These are phyloP conservation scores for Corythaeola cristata DNA, from an alignment of 2,113 vertebrate genomes.

Conservation along the genomic window DNA sequence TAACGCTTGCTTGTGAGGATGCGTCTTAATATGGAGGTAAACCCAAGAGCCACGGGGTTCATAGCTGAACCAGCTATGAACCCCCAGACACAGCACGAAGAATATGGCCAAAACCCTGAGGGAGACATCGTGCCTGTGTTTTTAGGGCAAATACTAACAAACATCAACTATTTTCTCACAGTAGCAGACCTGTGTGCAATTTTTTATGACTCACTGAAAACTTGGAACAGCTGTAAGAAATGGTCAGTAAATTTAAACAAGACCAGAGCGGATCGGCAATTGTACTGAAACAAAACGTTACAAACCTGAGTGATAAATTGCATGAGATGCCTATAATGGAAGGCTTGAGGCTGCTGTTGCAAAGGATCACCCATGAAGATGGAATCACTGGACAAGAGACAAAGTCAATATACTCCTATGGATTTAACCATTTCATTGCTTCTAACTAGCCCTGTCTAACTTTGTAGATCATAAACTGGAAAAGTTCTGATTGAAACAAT, in stretches of 20 bases:
- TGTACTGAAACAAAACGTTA: neutral
- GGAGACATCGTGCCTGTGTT: neutral
- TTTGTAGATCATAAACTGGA: neutral
- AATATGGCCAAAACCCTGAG: neutral
- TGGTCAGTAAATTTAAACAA: slow-evolving; percentile 11
- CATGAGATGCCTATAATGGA: neutral
- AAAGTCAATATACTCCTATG: neutral
- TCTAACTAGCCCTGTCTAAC: neutral
- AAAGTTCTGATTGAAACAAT: neutral
- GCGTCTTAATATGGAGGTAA: neutral
- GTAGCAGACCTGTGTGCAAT: neutral
- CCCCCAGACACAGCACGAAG: neutral
- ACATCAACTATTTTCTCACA: slow-evolving; percentile 11
- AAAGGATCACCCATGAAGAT: neutral
- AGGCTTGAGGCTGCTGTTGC: neutral
- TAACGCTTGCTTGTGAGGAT: neutral
- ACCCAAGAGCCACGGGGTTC: neutral
- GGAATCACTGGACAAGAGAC: neutral
- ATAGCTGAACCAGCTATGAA: neutral
- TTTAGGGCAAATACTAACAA: neutral
- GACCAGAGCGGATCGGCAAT: neutral
- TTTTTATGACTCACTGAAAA: slow-evolving; percentile 28
- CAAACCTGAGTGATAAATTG: slow-evolving; percentile 15
- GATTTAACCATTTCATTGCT: neutral
- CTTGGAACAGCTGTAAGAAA: slow-evolving; percentile 11